phyloP scores from a whole-genome alignment of 1,140 invertebrate species.

The Drusus annulatus region DNA sequence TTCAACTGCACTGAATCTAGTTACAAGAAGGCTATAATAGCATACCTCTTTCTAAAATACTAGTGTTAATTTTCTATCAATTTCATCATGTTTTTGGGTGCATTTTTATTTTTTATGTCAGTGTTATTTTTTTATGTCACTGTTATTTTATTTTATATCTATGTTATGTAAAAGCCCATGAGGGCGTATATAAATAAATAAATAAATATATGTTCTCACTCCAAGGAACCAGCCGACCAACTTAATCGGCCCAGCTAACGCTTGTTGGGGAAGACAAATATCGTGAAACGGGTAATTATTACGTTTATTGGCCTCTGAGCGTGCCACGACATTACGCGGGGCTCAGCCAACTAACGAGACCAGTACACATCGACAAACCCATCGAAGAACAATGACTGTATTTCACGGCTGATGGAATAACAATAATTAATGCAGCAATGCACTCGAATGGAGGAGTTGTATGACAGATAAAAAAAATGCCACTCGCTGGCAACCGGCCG shows the following conservation, averaged over 20 bases:
- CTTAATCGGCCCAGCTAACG: not conserved
- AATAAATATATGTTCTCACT: too few relatives aligned
- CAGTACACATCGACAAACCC: slow-evolving; percentile 5
- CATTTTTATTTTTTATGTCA: too few relatives aligned
- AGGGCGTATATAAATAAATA: too few relatives aligned
- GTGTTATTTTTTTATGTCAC: too few relatives aligned
- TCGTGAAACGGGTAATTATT: slow-evolving; percentile 1
- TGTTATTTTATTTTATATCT: too few relatives aligned
- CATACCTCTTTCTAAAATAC: too few relatives aligned
- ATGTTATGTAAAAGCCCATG: too few relatives aligned
- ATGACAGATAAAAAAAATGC: slow-evolving; percentile 1
- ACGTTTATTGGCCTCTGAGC: not conserved
- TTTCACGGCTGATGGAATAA: slow-evolving; percentile 24
- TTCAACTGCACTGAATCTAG: too few relatives aligned
- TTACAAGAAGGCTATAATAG: too few relatives aligned
- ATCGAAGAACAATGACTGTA: slow-evolving; percentile 15
- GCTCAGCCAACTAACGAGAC: not conserved
- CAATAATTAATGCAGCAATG: not conserved
- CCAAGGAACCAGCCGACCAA: not conserved
- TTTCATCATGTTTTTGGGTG: too few relatives aligned
- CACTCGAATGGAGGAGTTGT: not conserved
- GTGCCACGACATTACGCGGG: not conserved
- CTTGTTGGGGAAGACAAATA: not conserved
- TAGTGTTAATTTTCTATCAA: too few relatives aligned
- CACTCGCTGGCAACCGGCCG: not conserved